A percentile compares a stretch with the other conserved stretches of the same genome.
phyloP scores from a whole-genome alignment of 2,113 vertebrate species.

The Periophthalmus modestus region DNA sequence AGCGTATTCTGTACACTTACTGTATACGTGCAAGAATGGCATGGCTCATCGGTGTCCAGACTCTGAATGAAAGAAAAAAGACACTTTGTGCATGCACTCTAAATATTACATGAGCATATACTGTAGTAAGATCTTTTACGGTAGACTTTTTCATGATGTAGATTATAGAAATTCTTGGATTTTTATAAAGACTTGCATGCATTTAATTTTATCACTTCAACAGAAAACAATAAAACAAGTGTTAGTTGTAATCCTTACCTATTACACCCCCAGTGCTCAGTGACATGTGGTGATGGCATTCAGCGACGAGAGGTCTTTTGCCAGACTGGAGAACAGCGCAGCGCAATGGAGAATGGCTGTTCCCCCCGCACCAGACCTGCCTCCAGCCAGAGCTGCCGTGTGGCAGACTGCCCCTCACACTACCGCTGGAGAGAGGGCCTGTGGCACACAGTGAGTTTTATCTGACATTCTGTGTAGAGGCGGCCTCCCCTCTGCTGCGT shows the following conservation, averaged over 20 bases:
- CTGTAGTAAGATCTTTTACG: not conserved
- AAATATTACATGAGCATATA: not conserved
- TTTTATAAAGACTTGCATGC: not conserved
- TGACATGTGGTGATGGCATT: constrained; percentile 84
- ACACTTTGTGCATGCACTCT: not conserved
- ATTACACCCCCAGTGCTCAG: constrained; percentile 81
- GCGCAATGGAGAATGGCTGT: constrained; percentile 76
- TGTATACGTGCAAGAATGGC: not conserved
- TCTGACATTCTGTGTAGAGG: constrained; percentile 1
- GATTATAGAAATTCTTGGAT: not conserved
- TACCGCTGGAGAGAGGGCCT: constrained; percentile 84
- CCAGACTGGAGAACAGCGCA: constrained; percentile 68
- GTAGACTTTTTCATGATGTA: not conserved
- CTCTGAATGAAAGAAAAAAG: not conserved
- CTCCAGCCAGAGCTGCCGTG: constrained; percentile 80
- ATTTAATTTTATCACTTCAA: not conserved
- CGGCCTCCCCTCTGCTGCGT: not conserved
- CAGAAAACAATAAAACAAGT: not conserved
- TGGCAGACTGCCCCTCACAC: constrained; percentile 72
- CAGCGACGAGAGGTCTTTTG: constrained; percentile 83
- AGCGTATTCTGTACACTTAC: not conserved
- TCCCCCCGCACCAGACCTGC: constrained; percentile 70
- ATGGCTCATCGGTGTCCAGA: not conserved
- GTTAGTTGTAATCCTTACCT: constrained; percentile 59
- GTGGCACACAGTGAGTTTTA: constrained; percentile 85